These are phyloP conservation scores for Poeciliopsis turrubarensis DNA, from an alignment of 2,113 vertebrate species.

Conservation along the genomic window DNA sequence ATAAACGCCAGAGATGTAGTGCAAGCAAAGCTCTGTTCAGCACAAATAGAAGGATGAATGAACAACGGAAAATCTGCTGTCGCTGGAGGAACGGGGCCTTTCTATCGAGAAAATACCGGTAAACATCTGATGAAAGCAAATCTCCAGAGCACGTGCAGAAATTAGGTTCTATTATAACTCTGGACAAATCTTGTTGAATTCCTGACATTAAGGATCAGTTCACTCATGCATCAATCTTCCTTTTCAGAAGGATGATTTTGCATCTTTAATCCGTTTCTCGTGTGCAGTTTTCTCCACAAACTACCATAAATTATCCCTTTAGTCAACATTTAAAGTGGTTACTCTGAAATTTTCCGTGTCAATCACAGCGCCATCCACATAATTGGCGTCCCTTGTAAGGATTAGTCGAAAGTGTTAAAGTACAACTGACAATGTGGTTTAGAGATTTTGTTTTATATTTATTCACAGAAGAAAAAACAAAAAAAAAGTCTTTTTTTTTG, in stretches of 20 bases:
- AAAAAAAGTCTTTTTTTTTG: not conserved
- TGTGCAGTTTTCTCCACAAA: no score
- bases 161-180: not conserved
- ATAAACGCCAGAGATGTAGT: conserved; percentile 47
- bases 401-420: no score
- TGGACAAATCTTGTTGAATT: not conserved
- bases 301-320: no score
- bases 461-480: not conserved
- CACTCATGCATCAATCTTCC: not conserved
- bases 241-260: not conserved
- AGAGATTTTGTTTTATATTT: not conserved
- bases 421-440: no score
- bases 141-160: conserved; percentile 12
- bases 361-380: no score
- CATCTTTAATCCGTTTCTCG: not conserved
- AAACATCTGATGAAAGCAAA: conserved; percentile 27
- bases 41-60: conserved; percentile 4
- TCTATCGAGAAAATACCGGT: conserved; percentile 12
- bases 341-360: no score
- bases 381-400: no score
- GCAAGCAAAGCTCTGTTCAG: conserved; percentile 35
- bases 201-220: not conserved
- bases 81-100: conserved; percentile 3
- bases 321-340: no score
- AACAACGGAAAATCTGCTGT: conserved; percentile 12